Conservation (phyloP, 1,140 invertebrate species). For the Bicyclus anynana region DNA sequence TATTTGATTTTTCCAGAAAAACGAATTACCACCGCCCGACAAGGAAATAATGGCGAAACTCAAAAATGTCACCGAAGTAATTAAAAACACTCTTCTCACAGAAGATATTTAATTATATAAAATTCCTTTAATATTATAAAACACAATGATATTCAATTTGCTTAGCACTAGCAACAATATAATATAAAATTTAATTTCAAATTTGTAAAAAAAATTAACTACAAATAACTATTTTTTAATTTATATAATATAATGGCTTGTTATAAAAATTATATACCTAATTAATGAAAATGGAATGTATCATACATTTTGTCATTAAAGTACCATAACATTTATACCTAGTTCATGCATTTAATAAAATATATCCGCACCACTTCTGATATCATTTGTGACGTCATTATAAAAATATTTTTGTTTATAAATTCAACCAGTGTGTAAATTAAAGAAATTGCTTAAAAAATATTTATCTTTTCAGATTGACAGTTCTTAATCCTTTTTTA, state of each 20-base stretch:
- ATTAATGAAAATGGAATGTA: too few relatives aligned
- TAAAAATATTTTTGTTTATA: too few relatives aligned
- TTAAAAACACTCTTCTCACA: conserved; percentile 48
- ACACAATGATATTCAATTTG: conserved; percentile 16
- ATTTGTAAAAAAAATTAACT: conserved; percentile 10
- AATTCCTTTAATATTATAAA: conserved; percentile 20
- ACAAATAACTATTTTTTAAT: neutral
- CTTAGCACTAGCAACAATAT: conserved; percentile 14
- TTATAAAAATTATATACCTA: neutral
- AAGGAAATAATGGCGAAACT: conserved; percentile 48
- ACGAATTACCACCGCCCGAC: conserved; percentile 44
- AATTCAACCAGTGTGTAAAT: too few relatives aligned
- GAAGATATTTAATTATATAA: conserved; percentile 61
- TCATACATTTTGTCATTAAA: too few relatives aligned
- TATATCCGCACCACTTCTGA: too few relatives aligned
- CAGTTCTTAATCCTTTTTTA: too few relatives aligned
- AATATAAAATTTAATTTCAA: conserved; percentile 14
- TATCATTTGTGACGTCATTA: too few relatives aligned
- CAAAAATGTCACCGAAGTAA: conserved; percentile 40
- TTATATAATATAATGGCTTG: neutral
- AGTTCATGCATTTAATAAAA: too few relatives aligned
- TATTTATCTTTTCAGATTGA: too few relatives aligned
- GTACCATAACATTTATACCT: too few relatives aligned
- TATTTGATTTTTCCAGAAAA: too few relatives aligned
- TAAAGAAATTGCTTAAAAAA: too few relatives aligned